Evolutionary conservation across 1,140 invertebrate genomes (phyloP).

Genomic region (Pinna nobilis): DNA sequence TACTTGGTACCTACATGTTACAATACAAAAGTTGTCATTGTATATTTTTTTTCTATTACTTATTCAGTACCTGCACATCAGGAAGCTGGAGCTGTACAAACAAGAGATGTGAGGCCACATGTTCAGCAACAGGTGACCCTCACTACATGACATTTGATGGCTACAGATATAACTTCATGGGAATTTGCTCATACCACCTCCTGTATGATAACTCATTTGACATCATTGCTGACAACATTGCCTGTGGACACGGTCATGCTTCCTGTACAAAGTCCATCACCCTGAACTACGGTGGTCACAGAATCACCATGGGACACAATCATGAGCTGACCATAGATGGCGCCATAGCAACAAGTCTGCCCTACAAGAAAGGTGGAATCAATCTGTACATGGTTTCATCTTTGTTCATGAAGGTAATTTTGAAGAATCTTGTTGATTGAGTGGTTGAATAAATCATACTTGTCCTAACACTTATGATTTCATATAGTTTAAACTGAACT

Average conservation of each 20-base stretch:
- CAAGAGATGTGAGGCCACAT: conserved; percentile 70
- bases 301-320: conserved; percentile 64
- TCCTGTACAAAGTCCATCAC: conserved; percentile 89
- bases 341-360: conserved; percentile 81
- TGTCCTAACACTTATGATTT: no score
- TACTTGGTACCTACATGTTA: not conserved
- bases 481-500: no score
- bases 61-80: conserved; percentile 79
- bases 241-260: conserved; percentile 83
- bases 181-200: conserved; percentile 89
- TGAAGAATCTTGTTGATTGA: not conserved
- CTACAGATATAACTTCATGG: conserved; percentile 89
- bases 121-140: conserved; percentile 89
- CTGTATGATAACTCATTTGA: conserved; percentile 82
- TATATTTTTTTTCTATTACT: not conserved
- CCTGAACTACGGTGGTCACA: conserved; percentile 70
- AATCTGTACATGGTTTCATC: conserved; percentile 85
- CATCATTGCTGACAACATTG: conserved; percentile 88
- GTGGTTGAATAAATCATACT: no score
- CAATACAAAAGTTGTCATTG: not conserved
- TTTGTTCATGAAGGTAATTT: conserved; percentile 67
- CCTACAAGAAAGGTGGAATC: conserved; percentile 78
- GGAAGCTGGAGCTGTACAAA: conserved; percentile 89
- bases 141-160: conserved; percentile 95
- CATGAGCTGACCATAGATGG: conserved; percentile 77